phyloP scores from a whole-genome alignment of 2,797 vertebrate species.

The Darevskia mixta region DNA sequence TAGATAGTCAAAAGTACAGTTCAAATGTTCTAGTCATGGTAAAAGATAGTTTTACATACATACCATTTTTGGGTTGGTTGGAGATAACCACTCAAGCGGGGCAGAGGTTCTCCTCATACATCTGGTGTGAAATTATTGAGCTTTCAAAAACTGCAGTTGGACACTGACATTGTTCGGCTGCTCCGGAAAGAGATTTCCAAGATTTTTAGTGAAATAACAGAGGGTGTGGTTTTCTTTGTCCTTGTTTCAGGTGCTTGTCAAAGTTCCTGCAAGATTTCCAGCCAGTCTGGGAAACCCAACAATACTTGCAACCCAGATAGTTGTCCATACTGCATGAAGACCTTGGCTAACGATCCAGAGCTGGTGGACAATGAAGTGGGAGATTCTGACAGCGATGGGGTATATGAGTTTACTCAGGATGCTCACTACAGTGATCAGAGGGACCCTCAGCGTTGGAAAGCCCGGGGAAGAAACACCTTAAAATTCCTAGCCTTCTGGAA shows the following conservation, averaged over 20 bases:
- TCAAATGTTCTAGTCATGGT: neutral
- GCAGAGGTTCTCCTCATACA: neutral
- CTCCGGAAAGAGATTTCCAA: neutral
- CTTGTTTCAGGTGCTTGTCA: constrained; percentile 81
- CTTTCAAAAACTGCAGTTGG: neutral
- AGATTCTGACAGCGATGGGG: constrained; percentile 92
- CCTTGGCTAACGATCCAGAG: constrained; percentile 81
- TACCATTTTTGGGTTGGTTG: neutral
- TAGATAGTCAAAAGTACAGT: neutral
- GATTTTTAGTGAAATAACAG: neutral
- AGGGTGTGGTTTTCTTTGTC: neutral
- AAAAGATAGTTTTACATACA: neutral
- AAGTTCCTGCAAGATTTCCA: constrained; percentile 86
- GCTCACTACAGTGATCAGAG: constrained; percentile 83
- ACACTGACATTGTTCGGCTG: neutral
- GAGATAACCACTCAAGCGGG: neutral
- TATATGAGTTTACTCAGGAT: constrained; percentile 94
- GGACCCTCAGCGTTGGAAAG: constrained; percentile 81
- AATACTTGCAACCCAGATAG: constrained; percentile 85
- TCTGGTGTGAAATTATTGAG: neutral
- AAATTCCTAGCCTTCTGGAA: constrained; percentile 88
- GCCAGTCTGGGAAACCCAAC: constrained; percentile 86
- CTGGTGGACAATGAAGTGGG: constrained; percentile 83
- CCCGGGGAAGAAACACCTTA: constrained; percentile 70
- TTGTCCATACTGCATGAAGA: constrained; percentile 92